Percentiles rank a stretch among this genome's conserved stretches.
Conservation (phyloP, 2,113 vertebrate genomes). For the Salvelinus sp. region DNA sequence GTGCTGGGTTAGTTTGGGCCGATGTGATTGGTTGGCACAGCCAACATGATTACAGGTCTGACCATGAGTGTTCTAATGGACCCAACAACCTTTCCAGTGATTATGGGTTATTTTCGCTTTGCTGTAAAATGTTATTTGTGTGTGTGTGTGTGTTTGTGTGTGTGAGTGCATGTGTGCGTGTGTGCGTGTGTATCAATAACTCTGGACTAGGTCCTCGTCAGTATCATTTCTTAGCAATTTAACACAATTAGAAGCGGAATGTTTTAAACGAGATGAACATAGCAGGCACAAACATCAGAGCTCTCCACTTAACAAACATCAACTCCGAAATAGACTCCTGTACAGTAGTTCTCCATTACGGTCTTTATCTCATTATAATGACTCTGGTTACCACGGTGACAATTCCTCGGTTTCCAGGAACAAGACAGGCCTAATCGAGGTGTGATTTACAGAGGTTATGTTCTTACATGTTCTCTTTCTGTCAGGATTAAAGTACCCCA, state of each 20-base stretch:
- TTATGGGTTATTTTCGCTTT: background rate
- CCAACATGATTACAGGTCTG: constrained; percentile 6
- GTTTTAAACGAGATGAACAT: background rate
- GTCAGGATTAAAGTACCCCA: background rate
- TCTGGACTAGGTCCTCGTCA: too few species aligned
- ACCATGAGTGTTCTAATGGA: background rate
- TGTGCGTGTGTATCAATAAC: too few species aligned
- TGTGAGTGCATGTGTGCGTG: background rate
- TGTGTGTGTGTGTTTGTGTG: background rate
- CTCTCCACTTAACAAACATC: background rate
- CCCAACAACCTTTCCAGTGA: background rate
- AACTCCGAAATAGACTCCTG: constrained; percentile 35
- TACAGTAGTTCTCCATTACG: constrained; percentile 25
- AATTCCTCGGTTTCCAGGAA: background rate
- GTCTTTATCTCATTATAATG: constrained; percentile 9
- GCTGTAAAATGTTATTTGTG: background rate
- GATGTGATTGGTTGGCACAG: background rate
- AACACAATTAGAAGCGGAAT: too few species aligned
- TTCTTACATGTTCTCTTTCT: background rate
- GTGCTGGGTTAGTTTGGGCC: background rate
- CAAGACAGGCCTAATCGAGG: background rate
- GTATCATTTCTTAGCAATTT: too few species aligned
- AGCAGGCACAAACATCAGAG: background rate
- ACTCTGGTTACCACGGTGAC: background rate
- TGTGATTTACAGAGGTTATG: background rate